phyloP scores from a whole-genome alignment of 2,888 invertebrate genomes.

The Agonum fuliginosum region DNA sequence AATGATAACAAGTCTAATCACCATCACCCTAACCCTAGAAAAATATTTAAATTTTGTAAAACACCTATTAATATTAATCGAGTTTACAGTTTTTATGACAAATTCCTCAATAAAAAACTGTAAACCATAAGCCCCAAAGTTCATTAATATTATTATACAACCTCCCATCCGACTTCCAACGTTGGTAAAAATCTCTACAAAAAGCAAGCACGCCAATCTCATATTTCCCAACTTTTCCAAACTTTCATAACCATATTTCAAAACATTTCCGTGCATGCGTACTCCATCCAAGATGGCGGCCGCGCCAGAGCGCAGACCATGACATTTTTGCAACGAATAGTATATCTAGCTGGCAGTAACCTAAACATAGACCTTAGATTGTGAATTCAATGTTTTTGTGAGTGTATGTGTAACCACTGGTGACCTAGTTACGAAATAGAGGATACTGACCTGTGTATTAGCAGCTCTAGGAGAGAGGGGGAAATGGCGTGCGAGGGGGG shows the following conservation, averaged over 20 bases:
- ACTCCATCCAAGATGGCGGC: constrained; percentile 31
- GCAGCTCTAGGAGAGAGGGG: neutral
- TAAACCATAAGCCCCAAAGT: too few species aligned
- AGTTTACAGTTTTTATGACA: too few species aligned
- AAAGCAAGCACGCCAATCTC: neutral
- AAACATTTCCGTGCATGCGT: constrained; percentile 30
- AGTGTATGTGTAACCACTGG: constrained; percentile 49
- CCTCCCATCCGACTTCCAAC: too few species aligned
- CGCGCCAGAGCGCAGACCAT: constrained; percentile 41
- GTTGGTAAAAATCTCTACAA: neutral
- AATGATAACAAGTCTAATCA: too few species aligned
- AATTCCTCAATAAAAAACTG: too few species aligned
- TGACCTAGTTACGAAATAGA: constrained; percentile 58
- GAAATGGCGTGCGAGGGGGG: neutral
- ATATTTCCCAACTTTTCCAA: constrained; percentile 12
- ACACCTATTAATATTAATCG: too few species aligned
- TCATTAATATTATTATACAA: too few species aligned
- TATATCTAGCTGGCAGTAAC: constrained; percentile 48
- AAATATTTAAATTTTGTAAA: too few species aligned
- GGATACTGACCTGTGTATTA: constrained; percentile 57
- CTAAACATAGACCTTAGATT: constrained; percentile 60
- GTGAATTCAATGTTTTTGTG: constrained; percentile 59
- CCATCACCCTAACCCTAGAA: too few species aligned
- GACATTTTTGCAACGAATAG: constrained; percentile 58
- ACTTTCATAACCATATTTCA: constrained; percentile 15